Base-by-base conservation (phyloP, 2,113 vertebrate genomes). In the Mobula birostris region DNA sequence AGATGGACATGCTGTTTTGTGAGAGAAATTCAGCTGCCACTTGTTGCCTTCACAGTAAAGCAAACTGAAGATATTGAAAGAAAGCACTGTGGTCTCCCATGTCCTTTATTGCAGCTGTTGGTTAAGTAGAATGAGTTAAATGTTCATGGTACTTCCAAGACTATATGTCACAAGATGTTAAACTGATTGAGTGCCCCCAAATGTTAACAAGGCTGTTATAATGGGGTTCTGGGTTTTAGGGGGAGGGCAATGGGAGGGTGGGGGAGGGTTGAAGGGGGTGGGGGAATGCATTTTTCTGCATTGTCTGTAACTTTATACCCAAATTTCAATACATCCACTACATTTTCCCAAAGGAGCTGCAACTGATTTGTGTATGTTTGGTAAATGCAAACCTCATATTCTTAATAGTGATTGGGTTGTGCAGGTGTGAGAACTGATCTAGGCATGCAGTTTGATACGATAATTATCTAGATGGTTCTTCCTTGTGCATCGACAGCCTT, bases 101-200 rank as follows among this genome's bases (percentile, higher is more conserved):
- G 91, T 70, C 68, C 36, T 93, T 93, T 93, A 93, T 93, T 74
- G 68, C 90, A 92, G 68, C 68, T 74, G 63, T 93, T 93, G 70
- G 90, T 74, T 74, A 93, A 93, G 70, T 93, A 74, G 68, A 74
- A 93, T 48, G 32, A 72, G 90, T 70, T 74, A 27, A 32, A 93
- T 74, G 70, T 93, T 93, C 70, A 93, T 40, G 68, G 63, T 76
- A 93, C 70, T 74, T 93, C 91, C 91, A 93, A 40, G 70, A 56
- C 36, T 19, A 24, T 72, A 27, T 5, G 36, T 74, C 91, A 93
- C 36, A 15, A 74, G 0, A 74, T 93, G 40, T 90, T 68, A 90
- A 90, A 63, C 40, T 14, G 91, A 93, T 93, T 93, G 72, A 93
- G 61, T 93, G 48, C 36, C 36, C 91, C 48, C 40, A 48, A 32